These are phyloP conservation scores for Acrocyrtus sp. DNA, from an alignment of 2,888 invertebrate species.

Conservation along the genomic window DNA sequence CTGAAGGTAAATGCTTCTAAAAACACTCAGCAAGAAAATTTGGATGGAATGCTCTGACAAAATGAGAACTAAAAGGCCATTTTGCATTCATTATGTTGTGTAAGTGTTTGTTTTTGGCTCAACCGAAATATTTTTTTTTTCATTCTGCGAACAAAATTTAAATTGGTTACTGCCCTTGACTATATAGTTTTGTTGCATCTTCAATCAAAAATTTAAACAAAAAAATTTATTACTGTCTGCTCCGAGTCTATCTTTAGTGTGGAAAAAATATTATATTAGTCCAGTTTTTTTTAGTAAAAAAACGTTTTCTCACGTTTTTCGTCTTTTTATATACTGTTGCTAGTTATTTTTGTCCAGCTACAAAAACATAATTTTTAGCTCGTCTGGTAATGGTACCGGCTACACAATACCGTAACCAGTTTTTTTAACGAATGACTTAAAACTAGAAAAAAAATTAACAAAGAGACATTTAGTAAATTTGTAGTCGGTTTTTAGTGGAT, in stretches of 20 bases:
- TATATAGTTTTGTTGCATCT: too few species aligned
- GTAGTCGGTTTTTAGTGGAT: conserved; percentile 2
- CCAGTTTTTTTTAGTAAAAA: too few species aligned
- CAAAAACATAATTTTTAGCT: conserved; percentile 3
- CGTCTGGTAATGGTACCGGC: conserved; percentile 5
- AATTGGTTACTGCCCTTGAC: not conserved
- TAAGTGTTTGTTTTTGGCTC: conserved; percentile 63
- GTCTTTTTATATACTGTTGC: too few species aligned
- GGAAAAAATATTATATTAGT: too few species aligned
- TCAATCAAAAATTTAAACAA: too few species aligned
- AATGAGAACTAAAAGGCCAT: conserved; percentile 61
- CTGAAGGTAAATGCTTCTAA: conserved; percentile 64
- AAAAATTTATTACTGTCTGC: too few species aligned
- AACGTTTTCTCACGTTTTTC: too few species aligned
- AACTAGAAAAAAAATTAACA: conserved; percentile 15
- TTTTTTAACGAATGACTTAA: conserved; percentile 15
- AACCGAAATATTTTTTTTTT: conserved; percentile 36
- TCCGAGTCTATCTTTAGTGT: too few species aligned
- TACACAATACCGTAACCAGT: conserved; percentile 16
- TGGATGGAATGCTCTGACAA: conserved; percentile 63
- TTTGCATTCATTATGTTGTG: conserved; percentile 64
- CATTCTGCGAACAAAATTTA: conserved; percentile 10
- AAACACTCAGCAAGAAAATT: conserved; percentile 61
- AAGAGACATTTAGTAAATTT: conserved; percentile 1
- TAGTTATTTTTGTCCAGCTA: too few species aligned